Conservation (phyloP, 2,113 vertebrate species). For the Oryctolagus cuniculus region DNA sequence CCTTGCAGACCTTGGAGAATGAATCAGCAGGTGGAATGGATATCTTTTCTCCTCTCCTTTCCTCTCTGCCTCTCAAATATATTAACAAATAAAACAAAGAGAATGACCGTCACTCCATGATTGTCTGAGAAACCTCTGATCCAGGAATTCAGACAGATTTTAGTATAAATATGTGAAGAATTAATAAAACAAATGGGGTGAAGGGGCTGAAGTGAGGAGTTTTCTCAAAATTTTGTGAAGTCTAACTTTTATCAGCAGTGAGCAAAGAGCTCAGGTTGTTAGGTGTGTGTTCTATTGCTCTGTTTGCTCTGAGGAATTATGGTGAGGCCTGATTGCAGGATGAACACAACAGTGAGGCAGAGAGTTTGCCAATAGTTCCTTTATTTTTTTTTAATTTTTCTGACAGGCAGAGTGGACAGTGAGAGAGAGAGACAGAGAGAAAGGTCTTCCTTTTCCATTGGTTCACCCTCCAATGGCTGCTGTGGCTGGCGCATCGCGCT, state of each 20-base stretch:
- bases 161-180: background rate
- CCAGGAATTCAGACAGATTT: background rate
- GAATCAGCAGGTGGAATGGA: too few relatives aligned
- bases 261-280: background rate
- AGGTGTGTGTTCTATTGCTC: background rate
- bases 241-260: background rate
- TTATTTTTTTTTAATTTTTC: too few relatives aligned
- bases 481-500: too few relatives aligned
- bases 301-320: background rate
- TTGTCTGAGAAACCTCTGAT: background rate
- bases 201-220: background rate
- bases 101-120: background rate
- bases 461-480: too few relatives aligned
- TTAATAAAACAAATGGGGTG: background rate
- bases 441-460: too few relatives aligned
- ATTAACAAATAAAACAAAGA: too few relatives aligned
- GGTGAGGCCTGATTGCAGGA: too few relatives aligned
- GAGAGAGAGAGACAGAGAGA: too few relatives aligned
- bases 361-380: background rate
- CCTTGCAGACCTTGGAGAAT: too few relatives aligned
- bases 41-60: too few relatives aligned
- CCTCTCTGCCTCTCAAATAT: too few relatives aligned
- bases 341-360: background rate
- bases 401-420: too few relatives aligned
- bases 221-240: background rate